Base-by-base conservation (phyloP, 2,888 invertebrate genomes). In the Eremobia ochroleuca region DNA sequence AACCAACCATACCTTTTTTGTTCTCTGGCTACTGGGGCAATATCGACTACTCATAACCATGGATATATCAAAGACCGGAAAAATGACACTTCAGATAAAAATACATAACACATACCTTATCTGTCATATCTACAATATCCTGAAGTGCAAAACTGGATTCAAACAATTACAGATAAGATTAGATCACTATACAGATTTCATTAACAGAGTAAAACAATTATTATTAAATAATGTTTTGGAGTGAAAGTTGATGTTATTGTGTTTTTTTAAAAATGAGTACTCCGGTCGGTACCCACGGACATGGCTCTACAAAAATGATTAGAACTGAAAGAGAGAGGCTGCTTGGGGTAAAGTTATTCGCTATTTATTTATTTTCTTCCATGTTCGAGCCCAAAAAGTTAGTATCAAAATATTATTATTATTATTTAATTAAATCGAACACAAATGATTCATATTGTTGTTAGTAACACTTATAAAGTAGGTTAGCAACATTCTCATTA, bases 251-350 rank as follows among this genome's bases (percentile, higher is more conserved):
- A 21, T 59, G 28, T 73, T 15, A 2, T 15, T 34, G 62, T 70
- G 65, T 75, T 52, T 6, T 64, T 49, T 9, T 11, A 25, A 49
- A 61, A 34, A 81, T 81, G 80, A 83, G 28, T 21, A 1, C 1
- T 4, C 80, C 55, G 4, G 59, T 81, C 4, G 28, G 79, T 34
- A 81, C 83, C 2, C 80, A 81, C 0, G 65, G 79, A 8, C 31
- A 61, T n/a, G 43, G 49, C 28, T 66, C 62, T 31, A 6, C 49
- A 6, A 83, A 79, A 1, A 85, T 86, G 71, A 72, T 62, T 72
- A 71, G 64, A 76, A 83, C 83, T 76, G 90, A 82, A 69, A 52
- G 81, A 1, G 81, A 83, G 46, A 78, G 89, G 8, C 79, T 89
- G 11, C 84, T 75, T n/a, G 88, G 79, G 89, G 85, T 86, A 83